Conservation (phyloP, 2,797 vertebrate species). For the Labroides dimidiatus region DNA sequence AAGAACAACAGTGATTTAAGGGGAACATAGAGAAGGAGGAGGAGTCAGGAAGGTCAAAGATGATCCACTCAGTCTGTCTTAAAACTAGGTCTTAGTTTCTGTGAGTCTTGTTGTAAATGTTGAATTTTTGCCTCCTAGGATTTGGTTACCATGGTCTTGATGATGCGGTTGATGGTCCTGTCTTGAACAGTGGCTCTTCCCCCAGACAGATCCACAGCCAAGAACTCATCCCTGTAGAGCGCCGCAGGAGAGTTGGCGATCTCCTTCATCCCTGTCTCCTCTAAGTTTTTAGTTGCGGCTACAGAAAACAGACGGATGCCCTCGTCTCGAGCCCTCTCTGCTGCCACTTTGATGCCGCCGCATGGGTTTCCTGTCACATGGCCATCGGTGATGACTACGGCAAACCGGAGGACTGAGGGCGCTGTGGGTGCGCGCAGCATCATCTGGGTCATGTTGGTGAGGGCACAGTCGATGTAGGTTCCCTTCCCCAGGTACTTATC, state of each 20-base stretch:
- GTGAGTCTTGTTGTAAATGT: too few species aligned
- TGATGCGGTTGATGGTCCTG: constrained; percentile 89
- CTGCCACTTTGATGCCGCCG: constrained; percentile 89
- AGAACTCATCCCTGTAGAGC: constrained; percentile 87
- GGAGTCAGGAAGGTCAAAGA: too few species aligned
- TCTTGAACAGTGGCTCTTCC: constrained; percentile 53
- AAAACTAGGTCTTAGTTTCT: too few species aligned
- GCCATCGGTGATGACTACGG: constrained; percentile 94
- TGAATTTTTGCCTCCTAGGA: too few species aligned
- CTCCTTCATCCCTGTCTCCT: constrained; percentile 89
- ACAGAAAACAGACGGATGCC: constrained; percentile 90
- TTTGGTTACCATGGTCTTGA: constrained; percentile 90
- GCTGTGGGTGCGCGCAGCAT: constrained; percentile 62
- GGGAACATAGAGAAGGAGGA: too few species aligned
- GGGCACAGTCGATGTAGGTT: constrained; percentile 93
- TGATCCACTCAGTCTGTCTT: too few species aligned
- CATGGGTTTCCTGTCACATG: constrained; percentile 93
- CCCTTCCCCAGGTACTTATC: constrained; percentile 90
- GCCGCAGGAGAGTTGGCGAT: constrained; percentile 88
- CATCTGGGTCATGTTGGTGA: constrained; percentile 88
- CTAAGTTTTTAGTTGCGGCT: constrained; percentile 85
- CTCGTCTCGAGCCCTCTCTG: constrained; percentile 87
- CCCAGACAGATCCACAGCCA: constrained; percentile 82
- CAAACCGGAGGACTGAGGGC: constrained; percentile 79
- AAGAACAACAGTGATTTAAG: too few species aligned